Base-by-base conservation (phyloP, 2,888 invertebrate species). In the Tillus elongatus region DNA sequence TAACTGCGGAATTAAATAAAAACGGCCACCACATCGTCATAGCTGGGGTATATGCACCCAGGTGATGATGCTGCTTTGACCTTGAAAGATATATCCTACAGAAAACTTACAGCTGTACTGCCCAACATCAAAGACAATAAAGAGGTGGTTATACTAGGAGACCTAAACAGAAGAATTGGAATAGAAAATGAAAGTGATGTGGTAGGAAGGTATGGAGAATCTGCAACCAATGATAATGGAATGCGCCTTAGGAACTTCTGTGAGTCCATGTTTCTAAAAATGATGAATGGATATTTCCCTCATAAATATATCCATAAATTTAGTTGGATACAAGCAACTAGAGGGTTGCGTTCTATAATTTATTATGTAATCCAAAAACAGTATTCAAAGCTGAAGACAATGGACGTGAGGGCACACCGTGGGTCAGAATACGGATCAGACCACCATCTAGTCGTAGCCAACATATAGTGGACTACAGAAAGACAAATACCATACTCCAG, bases 21-120 rank as follows among this genome's bases (percentile, higher is more conserved):
- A 33, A 29, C 29, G 19, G 38, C 13, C 38, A 34, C 34, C 29
- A 38, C 15, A 38, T 38, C 10, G 32, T 33, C 3, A 27, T 31
- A 33, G 33, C 33, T 11, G 30, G 30, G 9, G 33, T 37, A 3
- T 37, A 33, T 33, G 32, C 36, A 31, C 36, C 31, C 15, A 15
- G n/a, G 19, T 9, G 32, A 32, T 32, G 31, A 36, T 13, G 31
- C 30, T 9, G 32, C 15, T 24, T 14, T 10, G 14, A 14, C 12
- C n/a, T 9, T 36, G 13, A 36, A 32, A 24, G 31, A 36, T 32
- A 26, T 31, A 24, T 31, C 31, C 9, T 32, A 19, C 24, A 24
- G 10, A 24, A 32, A 33, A 33, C 28, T 37, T 13, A 32, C 32
- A 11, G 4, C 11, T 16, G 31, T 35, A 15, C 13, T 36, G n/a